phyloP scores from a whole-genome alignment of 2,797 vertebrate genomes.

The Champsocephalus esox region DNA sequence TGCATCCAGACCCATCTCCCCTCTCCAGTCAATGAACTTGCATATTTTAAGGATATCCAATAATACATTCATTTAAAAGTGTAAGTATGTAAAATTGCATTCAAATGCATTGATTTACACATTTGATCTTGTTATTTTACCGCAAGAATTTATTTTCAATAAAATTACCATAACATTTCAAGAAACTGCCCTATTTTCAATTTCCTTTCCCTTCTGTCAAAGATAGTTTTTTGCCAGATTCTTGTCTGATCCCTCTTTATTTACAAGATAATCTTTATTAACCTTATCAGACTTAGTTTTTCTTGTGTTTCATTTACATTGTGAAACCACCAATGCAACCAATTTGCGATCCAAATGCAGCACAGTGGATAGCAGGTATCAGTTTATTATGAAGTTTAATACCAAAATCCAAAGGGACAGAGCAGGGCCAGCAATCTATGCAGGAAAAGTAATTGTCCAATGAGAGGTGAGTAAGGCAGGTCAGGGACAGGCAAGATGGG shows the following conservation, averaged over 20 bases:
- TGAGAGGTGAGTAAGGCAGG: no score
- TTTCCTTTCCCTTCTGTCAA: background rate
- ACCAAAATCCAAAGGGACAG: no score
- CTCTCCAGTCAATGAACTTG: background rate
- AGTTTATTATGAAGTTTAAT: no score
- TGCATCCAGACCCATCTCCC: no score
- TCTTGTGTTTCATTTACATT: background rate
- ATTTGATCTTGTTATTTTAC: background rate
- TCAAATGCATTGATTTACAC: background rate
- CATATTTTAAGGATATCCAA: background rate
- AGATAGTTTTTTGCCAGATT: background rate
- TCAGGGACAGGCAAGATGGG: no score
- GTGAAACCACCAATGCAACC: background rate
- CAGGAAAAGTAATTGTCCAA: no score
- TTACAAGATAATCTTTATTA: background rate
- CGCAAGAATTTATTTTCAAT: background rate
- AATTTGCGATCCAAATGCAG: background rate
- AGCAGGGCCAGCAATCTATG: no score
- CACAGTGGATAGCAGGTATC: no score
- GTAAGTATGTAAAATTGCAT: background rate
- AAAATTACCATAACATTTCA: background rate
- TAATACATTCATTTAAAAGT: background rate
- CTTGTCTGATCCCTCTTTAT: background rate
- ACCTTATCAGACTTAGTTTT: background rate
- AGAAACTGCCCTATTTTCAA: background rate